Evolutionary conservation across 2,888 invertebrate genomes (phyloP), one percentile per base, ranked within the genome.

Genomic region (Torymus texanus): DNA sequence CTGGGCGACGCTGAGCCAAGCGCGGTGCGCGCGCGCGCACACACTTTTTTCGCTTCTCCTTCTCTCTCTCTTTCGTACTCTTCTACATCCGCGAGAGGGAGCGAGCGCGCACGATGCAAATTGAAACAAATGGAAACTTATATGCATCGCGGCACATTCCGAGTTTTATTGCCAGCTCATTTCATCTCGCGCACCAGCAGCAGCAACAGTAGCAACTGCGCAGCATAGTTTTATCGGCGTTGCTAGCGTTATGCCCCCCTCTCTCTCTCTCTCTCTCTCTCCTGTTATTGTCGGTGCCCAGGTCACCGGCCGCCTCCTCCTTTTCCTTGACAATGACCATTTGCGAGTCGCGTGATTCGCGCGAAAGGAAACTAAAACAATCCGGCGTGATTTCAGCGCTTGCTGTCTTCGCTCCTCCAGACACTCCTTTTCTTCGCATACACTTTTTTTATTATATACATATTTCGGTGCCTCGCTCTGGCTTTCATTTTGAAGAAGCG

Each of bases 111-210:
- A 75, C 82, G 81, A 82, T 81, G 81, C 83, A 87, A 88, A 88
- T 88, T 88, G 88, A 88, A 88, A 89, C 87, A 87, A 88, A 88
- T 87, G 85, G 84, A 82, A 87, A 86, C 84, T 87, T 87, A 85
- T 87, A 86, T 87, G 87, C 85, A 86, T 85, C 86, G 83, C 81
- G 82, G 84, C 83, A 83, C 84, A 85, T 88, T 86, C 82, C 84
- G 83, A 83, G 85, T 86, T 88, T 88, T 88, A 88, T 85, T 85
- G 85, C 84, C 86, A 82, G 83, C 85, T 88, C 87, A 84, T 88
- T 88, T 88, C 87, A 88, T 88, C 85, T 86, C 85, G 81, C 82
- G 82, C 82, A 67, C 81, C 77, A 75, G 70, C 51, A 13, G 50
- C 53, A 29, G 58, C 67, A 13, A 63, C 70, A 14, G 82, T 82